A percentile compares a stretch with the other conserved stretches of the same genome.
Evolutionary conservation across 2,888 invertebrate genomes (phyloP).

Genomic region (Cantharis rufa): DNA sequence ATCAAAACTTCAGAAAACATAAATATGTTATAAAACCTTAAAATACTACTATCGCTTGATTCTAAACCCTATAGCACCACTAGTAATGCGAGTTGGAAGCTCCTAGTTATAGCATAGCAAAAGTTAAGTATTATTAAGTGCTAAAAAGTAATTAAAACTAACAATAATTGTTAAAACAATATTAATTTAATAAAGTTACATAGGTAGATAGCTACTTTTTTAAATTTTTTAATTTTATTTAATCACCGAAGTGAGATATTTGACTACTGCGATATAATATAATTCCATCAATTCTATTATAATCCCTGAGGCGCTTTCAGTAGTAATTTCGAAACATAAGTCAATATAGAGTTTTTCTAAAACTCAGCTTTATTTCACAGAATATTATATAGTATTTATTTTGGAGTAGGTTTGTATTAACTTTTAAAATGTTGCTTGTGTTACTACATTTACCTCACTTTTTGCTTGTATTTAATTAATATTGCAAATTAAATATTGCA

Average conservation of each 20-base stretch:
- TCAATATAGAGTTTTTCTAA: background rate
- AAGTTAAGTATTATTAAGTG: background rate
- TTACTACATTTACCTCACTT: too few species aligned
- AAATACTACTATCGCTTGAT: background rate
- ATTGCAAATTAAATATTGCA: background rate
- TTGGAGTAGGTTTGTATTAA: background rate
- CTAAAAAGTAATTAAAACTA: background rate
- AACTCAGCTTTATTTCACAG: background rate
- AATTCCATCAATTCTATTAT: background rate
- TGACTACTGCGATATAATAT: background rate
- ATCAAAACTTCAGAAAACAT: background rate
- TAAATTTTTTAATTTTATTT: background rate
- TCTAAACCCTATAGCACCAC: background rate
- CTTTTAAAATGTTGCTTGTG: background rate
- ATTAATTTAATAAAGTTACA: background rate
- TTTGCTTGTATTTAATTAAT: background rate
- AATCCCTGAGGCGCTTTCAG: background rate
- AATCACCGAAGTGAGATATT: background rate
- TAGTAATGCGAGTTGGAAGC: background rate
- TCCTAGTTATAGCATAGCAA: background rate
- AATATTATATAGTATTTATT: background rate
- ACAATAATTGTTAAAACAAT: background rate
- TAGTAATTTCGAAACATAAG: background rate
- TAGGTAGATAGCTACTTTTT: background rate
- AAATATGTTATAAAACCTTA: background rate